phyloP scores from a whole-genome alignment of 1,140 invertebrate genomes.

The Aphelinus certus region DNA sequence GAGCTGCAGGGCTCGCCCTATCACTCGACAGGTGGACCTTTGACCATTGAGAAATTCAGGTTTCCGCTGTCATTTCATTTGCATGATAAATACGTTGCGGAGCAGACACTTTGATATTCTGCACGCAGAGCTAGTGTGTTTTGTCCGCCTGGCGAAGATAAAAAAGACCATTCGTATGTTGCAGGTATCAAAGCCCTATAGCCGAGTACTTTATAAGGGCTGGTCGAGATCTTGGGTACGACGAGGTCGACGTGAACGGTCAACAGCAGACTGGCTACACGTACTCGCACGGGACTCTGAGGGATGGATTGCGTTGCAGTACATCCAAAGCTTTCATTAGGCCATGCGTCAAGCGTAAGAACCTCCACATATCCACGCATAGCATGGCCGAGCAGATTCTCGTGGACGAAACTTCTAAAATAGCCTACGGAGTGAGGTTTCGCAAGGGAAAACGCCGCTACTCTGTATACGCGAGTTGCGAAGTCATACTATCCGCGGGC shows the following conservation, averaged over 20 bases:
- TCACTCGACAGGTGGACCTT: constrained; percentile 75
- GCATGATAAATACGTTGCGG: neutral
- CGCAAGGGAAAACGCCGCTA: constrained; percentile 63
- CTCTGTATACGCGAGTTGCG: constrained; percentile 68
- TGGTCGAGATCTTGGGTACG: constrained; percentile 76
- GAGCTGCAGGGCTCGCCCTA: constrained; percentile 70
- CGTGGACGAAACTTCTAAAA: constrained; percentile 67
- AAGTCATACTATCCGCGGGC: constrained; percentile 80
- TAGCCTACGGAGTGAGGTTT: constrained; percentile 73
- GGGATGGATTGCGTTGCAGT: constrained; percentile 85
- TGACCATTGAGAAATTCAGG: constrained; percentile 69
- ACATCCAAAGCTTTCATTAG: constrained; percentile 83
- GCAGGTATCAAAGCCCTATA: constrained; percentile 70
- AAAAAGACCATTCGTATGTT: too few relatives aligned
- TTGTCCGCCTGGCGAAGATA: too few relatives aligned
- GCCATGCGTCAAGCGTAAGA: constrained; percentile 73
- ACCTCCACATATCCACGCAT: constrained; percentile 77
- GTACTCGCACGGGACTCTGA: constrained; percentile 77
- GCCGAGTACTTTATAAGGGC: constrained; percentile 74
- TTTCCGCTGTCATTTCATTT: constrained; percentile 12
- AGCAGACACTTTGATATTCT: too few relatives aligned
- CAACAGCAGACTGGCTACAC: constrained; percentile 78
- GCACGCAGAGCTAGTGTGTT: too few relatives aligned
- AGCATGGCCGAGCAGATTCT: constrained; percentile 74
- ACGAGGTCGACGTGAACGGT: constrained; percentile 79